Evolutionary conservation across 2,888 invertebrate species (phyloP).

Genomic region (Anthrax anthrax): DNA sequence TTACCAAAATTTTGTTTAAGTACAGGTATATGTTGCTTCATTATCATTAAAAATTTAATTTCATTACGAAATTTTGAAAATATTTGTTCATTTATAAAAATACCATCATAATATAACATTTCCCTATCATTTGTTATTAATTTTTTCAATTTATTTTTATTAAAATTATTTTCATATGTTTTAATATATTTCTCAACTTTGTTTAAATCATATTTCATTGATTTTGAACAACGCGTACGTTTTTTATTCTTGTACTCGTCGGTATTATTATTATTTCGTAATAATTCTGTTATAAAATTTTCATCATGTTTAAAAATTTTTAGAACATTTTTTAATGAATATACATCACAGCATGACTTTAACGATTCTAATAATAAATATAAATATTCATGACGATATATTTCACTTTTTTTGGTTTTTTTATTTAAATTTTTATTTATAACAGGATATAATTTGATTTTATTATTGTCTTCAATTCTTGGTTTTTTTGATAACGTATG

Average conservation of each 20-base stretch:
- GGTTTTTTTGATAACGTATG: too few species aligned
- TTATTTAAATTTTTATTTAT: slow-evolving; percentile 14
- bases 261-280: background rate
- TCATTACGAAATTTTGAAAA: slow-evolving; percentile 18
- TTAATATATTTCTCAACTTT: slow-evolving; percentile 16
- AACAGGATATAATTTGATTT: background rate
- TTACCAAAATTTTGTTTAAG: slow-evolving; percentile 10
- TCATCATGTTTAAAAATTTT: background rate
- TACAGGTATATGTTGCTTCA: slow-evolving; percentile 15
- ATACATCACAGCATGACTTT: slow-evolving; percentile 22
- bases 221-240: background rate
- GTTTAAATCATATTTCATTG: slow-evolving; percentile 13
- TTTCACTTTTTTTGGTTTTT: slow-evolving; percentile 1
- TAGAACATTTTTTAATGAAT: slow-evolving; percentile 18
- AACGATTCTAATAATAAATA: slow-evolving; percentile 21
- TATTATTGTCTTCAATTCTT: background rate
- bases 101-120: slow-evolving; percentile 18
- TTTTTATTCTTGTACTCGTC: background rate
- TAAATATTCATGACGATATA: slow-evolving; percentile 23
- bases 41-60: slow-evolving; percentile 17
- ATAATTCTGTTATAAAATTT: background rate
- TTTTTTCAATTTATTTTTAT: slow-evolving; percentile 14
- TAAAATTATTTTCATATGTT: slow-evolving; percentile 13
- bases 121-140: slow-evolving; percentile 18
- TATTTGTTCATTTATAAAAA: slow-evolving; percentile 16